Evolutionary conservation across 2,113 vertebrate species (phyloP).

Genomic region (Hystrix brachyura): DNA sequence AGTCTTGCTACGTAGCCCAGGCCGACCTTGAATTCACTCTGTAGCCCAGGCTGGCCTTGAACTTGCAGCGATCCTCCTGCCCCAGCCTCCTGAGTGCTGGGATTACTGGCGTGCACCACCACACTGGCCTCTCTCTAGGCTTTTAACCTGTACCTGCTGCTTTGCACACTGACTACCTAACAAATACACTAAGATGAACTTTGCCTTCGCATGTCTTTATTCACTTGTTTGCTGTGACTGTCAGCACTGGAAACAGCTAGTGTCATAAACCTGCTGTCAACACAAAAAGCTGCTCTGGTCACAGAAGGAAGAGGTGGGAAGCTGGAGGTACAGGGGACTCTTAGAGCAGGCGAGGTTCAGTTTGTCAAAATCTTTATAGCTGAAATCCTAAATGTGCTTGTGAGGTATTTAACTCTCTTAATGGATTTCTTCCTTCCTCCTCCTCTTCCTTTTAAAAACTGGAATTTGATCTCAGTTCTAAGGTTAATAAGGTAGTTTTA

Average conservation of each 20-base stretch:
- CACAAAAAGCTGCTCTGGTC: background rate
- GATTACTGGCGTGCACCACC: too few species aligned
- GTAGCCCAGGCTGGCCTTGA: too few species aligned
- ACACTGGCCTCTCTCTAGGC: too few species aligned
- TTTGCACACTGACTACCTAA: background rate
- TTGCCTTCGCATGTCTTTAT: background rate
- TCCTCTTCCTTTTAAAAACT: background rate
- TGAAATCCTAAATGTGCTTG: background rate
- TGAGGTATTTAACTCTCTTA: background rate
- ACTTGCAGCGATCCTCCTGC: too few species aligned
- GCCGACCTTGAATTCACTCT: too few species aligned
- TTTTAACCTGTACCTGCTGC: background rate
- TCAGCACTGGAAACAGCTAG: background rate
- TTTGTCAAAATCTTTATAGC: background rate
- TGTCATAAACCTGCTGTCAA: background rate
- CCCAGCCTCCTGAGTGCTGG: too few species aligned
- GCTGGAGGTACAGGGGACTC: background rate
- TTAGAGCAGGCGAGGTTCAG: background rate
- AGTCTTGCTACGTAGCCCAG: too few species aligned
- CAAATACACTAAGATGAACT: background rate
- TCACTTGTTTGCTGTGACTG: background rate
- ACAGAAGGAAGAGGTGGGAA: background rate
- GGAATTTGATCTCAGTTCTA: background rate
- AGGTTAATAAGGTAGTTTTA: conserved; percentile 35
- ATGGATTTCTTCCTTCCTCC: too few species aligned